These are phyloP conservation scores for Zaprionus camerounensis DNA, from an alignment of 1,140 invertebrate genomes.

Conservation along the genomic window DNA sequence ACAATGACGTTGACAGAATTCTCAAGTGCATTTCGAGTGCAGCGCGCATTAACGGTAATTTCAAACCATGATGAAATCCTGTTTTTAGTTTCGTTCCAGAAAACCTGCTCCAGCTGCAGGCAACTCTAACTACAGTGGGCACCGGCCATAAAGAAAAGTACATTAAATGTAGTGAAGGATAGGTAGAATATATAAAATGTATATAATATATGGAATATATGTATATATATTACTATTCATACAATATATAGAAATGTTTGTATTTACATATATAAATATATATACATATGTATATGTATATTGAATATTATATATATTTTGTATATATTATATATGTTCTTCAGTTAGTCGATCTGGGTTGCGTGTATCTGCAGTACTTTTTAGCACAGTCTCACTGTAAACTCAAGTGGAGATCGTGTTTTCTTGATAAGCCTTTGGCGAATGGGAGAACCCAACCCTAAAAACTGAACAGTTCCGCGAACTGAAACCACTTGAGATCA, in stretches of 20 bases:
- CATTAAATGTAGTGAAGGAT: no score
- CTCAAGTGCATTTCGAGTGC: slow-evolving; percentile 15
- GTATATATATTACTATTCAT: no score
- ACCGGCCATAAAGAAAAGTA: not conserved
- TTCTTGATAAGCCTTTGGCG: not conserved
- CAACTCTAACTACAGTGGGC: slow-evolving; percentile 1
- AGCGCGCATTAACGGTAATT: slow-evolving; percentile 19
- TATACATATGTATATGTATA: no score
- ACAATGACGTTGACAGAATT: not conserved
- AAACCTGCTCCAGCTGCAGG: slow-evolving; percentile 21
- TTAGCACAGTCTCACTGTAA: not conserved
- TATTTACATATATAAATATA: no score
- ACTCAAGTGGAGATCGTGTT: not conserved
- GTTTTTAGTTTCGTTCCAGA: slow-evolving; percentile 1
- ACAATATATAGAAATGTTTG: no score
- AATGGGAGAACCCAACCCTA: not conserved
- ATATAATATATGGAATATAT: no score
- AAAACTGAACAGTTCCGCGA: slow-evolving; percentile 26
- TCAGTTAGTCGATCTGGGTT: not conserved
- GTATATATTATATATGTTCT: not conserved
- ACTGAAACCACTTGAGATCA: slow-evolving; percentile 19
- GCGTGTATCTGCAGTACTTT: not conserved
- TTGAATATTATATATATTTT: no score
- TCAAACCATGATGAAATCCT: slow-evolving; percentile 25
- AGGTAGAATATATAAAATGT: no score